These are phyloP conservation scores for Sipha flava DNA, from an alignment of 1,140 invertebrate genomes.

Conservation along the genomic window DNA sequence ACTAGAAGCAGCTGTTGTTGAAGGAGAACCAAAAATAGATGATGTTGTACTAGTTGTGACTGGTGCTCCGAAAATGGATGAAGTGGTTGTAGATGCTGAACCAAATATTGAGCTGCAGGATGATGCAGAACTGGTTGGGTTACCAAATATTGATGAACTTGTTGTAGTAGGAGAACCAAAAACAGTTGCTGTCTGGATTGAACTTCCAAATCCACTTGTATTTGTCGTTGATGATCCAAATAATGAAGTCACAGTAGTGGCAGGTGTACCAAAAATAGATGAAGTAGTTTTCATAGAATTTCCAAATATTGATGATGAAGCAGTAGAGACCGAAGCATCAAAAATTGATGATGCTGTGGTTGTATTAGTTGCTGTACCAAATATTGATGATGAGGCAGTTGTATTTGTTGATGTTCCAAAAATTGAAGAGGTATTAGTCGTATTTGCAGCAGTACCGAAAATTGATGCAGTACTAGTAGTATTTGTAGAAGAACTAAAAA, in stretches of 20 bases:
- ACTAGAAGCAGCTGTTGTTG: conserved; percentile 19
- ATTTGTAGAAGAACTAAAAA: neutral
- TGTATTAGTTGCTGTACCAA: neutral
- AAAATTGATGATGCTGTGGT: neutral
- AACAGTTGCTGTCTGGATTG: neutral
- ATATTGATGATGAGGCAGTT: neutral
- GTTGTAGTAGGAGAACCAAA: neutral
- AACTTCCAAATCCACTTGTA: neutral
- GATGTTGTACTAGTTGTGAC: neutral
- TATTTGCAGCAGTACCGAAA: neutral
- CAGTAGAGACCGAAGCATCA: neutral
- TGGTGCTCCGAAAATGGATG: conserved; percentile 2
- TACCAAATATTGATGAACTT: neutral
- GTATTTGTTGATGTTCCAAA: neutral
- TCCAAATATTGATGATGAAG: conserved; percentile 1
- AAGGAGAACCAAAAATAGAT: conserved; percentile 18
- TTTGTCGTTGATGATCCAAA: conserved; percentile 16
- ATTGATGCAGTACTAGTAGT: neutral
- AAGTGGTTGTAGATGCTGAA: neutral
- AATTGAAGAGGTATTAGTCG: neutral
- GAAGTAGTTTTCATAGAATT: neutral
- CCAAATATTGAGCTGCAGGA: neutral
- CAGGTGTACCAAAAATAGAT: neutral
- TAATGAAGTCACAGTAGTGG: neutral
- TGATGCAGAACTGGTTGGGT: neutral